Evolutionary conservation across 2,888 invertebrate genomes (phyloP).

Genomic region (Falcaria lacertinaria): DNA sequence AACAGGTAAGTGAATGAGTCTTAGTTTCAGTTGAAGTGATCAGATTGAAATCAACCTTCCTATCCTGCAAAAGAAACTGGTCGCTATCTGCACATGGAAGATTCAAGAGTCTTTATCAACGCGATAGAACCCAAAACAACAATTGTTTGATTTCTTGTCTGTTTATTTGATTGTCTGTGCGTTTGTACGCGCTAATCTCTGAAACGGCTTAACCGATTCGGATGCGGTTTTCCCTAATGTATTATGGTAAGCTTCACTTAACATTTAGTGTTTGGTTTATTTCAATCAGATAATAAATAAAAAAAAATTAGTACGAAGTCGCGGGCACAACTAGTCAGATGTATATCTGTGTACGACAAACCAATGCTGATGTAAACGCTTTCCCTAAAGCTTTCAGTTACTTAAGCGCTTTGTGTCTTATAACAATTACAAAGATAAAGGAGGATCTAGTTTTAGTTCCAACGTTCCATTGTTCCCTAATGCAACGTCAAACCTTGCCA

Average conservation of each 20-base stretch:
- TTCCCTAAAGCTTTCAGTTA: constrained; percentile 56
- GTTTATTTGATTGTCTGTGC: too few relatives aligned
- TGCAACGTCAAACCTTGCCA: constrained; percentile 57
- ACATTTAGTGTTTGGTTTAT: too few relatives aligned
- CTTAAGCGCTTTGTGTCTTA: constrained; percentile 55
- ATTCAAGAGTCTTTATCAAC: too few relatives aligned
- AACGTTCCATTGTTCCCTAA: constrained; percentile 60
- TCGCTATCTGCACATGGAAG: too few relatives aligned
- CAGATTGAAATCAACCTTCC: neutral
- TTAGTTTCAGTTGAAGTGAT: neutral
- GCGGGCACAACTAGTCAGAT: constrained; percentile 13
- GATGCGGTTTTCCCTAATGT: neutral
- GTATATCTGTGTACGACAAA: constrained; percentile 10
- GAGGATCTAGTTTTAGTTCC: constrained; percentile 56
- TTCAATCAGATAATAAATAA: too few relatives aligned
- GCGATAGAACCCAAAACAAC: too few relatives aligned
- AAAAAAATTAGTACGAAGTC: too few relatives aligned
- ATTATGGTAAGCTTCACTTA: too few relatives aligned
- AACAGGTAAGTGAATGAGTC: constrained; percentile 14
- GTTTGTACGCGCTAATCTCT: neutral
- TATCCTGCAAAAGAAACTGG: too few relatives aligned
- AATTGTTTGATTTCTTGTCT: too few relatives aligned
- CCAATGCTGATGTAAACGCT: constrained; percentile 22
- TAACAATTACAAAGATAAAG: constrained; percentile 64
- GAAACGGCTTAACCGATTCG: neutral